Evolutionary conservation across 1,140 invertebrate species (phyloP).

Genomic region (Cyclina sinensis): DNA sequence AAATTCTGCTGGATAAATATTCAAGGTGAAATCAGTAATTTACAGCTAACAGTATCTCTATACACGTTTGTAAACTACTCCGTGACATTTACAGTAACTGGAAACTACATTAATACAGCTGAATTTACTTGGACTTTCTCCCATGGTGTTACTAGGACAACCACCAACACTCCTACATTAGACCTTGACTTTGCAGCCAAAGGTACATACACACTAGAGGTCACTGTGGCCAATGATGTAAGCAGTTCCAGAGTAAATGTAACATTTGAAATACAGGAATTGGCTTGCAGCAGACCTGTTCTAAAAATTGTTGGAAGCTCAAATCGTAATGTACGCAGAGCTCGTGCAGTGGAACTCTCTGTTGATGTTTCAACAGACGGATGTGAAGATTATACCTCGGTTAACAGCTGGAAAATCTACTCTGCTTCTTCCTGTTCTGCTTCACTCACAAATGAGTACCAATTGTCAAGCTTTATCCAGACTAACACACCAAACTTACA

Average conservation of each 20-base stretch:
- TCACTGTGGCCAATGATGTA: slow-evolving; percentile 72
- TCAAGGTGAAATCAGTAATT: slow-evolving; percentile 69
- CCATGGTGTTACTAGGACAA: slow-evolving; percentile 50
- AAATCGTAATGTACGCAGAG: slow-evolving; percentile 63
- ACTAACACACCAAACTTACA: slow-evolving; percentile 55
- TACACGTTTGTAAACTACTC: slow-evolving; percentile 70
- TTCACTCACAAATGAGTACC: slow-evolving; percentile 17
- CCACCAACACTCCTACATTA: slow-evolving; percentile 41
- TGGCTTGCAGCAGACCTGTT: slow-evolving; percentile 73
- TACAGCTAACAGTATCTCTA: slow-evolving; percentile 34
- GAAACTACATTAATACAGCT: slow-evolving; percentile 70
- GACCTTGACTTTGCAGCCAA: slow-evolving; percentile 59
- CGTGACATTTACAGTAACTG: slow-evolving; percentile 68
- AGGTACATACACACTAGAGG: slow-evolving; percentile 65
- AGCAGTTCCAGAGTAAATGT: slow-evolving; percentile 56
- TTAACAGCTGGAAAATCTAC: slow-evolving; percentile 77
- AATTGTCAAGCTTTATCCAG: slow-evolving; percentile 51
- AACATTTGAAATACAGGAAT: slow-evolving; percentile 71
- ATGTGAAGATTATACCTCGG: slow-evolving; percentile 74
- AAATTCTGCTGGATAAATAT: slow-evolving; percentile 58
- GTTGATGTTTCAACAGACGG: slow-evolving; percentile 70
- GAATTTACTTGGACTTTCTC: slow-evolving; percentile 74
- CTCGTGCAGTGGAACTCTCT: slow-evolving; percentile 72
- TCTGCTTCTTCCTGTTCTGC: slow-evolving; percentile 52
- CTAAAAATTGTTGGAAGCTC: slow-evolving; percentile 65